These are phyloP conservation scores for Pteruthius melanotis DNA, from an alignment of 2,113 vertebrate genomes.

Conservation along the genomic window DNA sequence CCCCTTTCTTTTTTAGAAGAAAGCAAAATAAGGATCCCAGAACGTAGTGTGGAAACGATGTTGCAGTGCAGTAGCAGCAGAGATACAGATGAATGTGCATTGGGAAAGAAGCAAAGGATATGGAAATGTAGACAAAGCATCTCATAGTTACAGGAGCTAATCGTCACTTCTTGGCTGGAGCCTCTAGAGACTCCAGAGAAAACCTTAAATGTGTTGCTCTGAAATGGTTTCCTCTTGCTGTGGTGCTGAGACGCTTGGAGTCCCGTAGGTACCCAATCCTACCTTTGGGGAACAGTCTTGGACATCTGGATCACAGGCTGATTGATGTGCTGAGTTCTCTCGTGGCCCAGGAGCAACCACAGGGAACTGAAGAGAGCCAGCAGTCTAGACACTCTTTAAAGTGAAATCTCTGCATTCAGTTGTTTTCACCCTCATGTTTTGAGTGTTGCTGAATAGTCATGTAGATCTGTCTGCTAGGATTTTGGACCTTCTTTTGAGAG, in stretches of 20 bases:
- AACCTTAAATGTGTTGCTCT: not conserved
- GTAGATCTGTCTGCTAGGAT: not conserved
- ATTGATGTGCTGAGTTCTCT: not conserved
- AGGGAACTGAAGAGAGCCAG: not conserved
- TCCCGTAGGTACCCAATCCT: fast-evolving
- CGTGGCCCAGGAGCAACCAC: fast-evolving
- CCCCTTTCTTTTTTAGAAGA: not conserved
- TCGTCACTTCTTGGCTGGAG: not conserved
- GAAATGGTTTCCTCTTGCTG: not conserved
- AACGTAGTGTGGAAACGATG: not conserved
- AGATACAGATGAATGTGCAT: not conserved
- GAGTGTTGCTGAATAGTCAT: not conserved
- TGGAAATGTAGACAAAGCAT: not conserved
- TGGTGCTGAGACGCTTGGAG: not conserved
- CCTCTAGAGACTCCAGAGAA: not conserved
- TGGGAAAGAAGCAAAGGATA: not conserved
- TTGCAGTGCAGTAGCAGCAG: not conserved
- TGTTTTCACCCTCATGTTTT: not conserved
- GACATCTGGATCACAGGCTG: not conserved
- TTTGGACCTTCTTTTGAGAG: not conserved
- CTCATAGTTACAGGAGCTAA: not conserved
- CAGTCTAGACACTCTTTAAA: not conserved
- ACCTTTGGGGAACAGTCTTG: not conserved
- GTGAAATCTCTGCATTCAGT: not conserved
- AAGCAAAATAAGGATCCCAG: not conserved